Evolutionary conservation across 1,140 invertebrate species (phyloP), one percentile per base, ranked within the genome.

Genomic region (Littorina saxatilis): DNA sequence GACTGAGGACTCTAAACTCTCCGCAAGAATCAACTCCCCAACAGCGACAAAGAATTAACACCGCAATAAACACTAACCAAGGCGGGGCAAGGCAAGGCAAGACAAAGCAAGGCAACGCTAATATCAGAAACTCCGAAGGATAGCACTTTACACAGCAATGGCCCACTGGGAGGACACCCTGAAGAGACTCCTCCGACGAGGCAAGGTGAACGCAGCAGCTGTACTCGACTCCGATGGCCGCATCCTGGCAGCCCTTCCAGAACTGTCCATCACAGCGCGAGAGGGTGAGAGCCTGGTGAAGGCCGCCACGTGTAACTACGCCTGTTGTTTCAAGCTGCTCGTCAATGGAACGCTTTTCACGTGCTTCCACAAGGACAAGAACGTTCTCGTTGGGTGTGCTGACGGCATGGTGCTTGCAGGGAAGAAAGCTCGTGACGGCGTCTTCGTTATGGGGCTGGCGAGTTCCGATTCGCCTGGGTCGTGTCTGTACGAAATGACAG

Each of bases 401-500:
- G 81, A 81, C 2, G 79, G 82, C 11, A 61, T 37, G n/a, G 58
- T 85, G 23, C 58, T 85, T 37, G 81, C 81, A 27, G 79, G 63
- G 5, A 79, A 82, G 35, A 82, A 73, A 40, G 77, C 58, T n/a
- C 35, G 80, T 3, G n/a, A 55, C 0, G n/a, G n/a, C n/a, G 79
- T 73, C 50, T 61, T 85, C 27, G 43, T 85, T 23, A 78, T 85
- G 3, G 83, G 81, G 15, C 20, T 82, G 55, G 58, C 81, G 15
- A 17, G 72, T 5, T 29, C 61, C 58, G 63, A 81, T 29, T 80
- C 66, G 3, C 83, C 83, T n/a, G 83, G 83, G 13, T 85, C 83
- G 20, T 85, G 83, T 35, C 70, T 85, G 15, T 82, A 82, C 29
- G 83, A 85, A 32, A 66, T 85, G 29, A 80, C 83, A 0, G 76